A percentile compares a stretch with the other conserved stretches of the same genome.
phyloP scores from a whole-genome alignment of 2,888 invertebrate genomes.

The Pseudoips prasinana region DNA sequence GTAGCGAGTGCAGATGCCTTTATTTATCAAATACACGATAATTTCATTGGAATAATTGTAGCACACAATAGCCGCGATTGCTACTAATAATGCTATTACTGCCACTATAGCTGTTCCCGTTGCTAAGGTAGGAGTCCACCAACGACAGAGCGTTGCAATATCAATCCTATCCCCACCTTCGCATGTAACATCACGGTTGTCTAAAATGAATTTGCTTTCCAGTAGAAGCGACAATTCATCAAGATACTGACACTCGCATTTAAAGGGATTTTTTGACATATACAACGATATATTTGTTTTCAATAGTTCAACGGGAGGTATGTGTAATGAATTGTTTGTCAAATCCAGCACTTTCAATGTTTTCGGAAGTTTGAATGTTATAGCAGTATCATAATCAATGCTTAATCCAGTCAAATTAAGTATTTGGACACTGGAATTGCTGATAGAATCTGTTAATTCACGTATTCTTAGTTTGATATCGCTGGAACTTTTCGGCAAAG shows the following conservation, averaged over 20 bases:
- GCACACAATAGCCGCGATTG: background rate
- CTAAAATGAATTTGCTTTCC: background rate
- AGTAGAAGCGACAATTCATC: background rate
- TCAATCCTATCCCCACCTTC: background rate
- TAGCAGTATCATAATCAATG: background rate
- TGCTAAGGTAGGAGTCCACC: background rate
- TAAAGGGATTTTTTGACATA: background rate
- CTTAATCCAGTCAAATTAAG: background rate
- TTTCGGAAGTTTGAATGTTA: background rate
- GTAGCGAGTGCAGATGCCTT: constrained; percentile 5
- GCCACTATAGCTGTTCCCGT: background rate
- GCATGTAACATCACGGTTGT: background rate
- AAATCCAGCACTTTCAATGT: background rate
- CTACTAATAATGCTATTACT: background rate
- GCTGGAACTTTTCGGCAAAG: too few relatives aligned
- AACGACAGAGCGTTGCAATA: background rate
- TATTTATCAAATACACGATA: background rate
- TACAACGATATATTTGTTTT: background rate
- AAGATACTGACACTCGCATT: background rate
- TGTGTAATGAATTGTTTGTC: background rate
- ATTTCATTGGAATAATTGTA: background rate
- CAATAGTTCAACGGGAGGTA: background rate
- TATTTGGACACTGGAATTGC: too few relatives aligned
- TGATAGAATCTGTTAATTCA: too few relatives aligned
- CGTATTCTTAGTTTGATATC: too few relatives aligned